Evolutionary conservation across 2,888 invertebrate species (phyloP).

Genomic region (Drosophila rubida): DNA sequence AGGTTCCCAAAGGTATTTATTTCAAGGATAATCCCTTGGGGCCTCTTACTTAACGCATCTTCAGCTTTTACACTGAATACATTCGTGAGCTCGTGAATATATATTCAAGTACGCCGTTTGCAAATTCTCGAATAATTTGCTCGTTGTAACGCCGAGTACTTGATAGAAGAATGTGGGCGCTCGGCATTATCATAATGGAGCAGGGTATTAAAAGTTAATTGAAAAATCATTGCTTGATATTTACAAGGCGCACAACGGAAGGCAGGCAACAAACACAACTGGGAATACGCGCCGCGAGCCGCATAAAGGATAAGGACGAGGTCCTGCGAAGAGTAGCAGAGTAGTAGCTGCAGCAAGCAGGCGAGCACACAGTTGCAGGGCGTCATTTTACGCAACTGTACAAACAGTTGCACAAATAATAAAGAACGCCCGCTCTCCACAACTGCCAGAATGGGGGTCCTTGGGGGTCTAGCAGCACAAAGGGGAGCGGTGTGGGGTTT

Average conservation of each 20-base stretch:
- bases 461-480: neutral
- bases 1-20: neutral
- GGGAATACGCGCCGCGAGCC: constrained; percentile 14
- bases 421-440: constrained; percentile 29
- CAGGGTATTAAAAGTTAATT: constrained; percentile 61
- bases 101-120: neutral
- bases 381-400: constrained; percentile 77
- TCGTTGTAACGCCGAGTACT: neutral
- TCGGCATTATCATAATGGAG: constrained; percentile 6
- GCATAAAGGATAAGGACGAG: constrained; percentile 27
- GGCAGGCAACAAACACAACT: constrained; percentile 5
- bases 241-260: constrained; percentile 27
- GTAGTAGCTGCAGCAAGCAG: constrained; percentile 24
- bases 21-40: neutral
- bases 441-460: neutral
- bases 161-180: no score
- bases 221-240: constrained; percentile 49
- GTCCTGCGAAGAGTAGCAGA: constrained; percentile 27
- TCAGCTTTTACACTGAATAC: neutral
- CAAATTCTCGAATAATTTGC: neutral
- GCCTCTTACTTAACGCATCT: neutral
- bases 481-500: neutral
- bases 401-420: constrained; percentile 72
- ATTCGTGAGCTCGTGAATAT: neutral
- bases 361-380: constrained; percentile 30